Base-by-base conservation (phyloP, 2,797 vertebrate genomes). In the Limnodromus scolopaceus region DNA sequence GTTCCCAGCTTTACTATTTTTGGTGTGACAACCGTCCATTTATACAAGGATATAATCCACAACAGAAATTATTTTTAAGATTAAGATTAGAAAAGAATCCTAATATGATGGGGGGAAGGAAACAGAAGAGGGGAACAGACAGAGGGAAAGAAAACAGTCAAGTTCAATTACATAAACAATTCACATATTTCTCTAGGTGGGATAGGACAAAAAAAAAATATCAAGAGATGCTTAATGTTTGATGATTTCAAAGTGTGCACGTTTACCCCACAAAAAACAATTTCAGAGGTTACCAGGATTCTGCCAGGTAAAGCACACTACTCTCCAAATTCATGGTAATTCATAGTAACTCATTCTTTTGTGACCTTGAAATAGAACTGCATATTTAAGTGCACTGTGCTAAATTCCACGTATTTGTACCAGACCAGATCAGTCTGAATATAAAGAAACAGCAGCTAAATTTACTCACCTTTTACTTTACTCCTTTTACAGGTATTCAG, bases 391-490 rank as follows among this genome's bases (percentile, higher is more conserved):
- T 12, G 20, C 3, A 10, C 10, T 30, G 27, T 27, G 75, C 14
- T 54, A 32, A 92, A 84, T 77, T 68, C 64, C 11, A 53, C 2
- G 0, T 27, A 72, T 48, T 45, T 51, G n/a, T 41, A 72, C 54
- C 22, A 32, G 27, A 72, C 43, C 46, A 68, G 41, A 78, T 49
- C n/a, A 88, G 28, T 55, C 51, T 46, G 25, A 71, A 22, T 28
- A 57, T 1, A 6, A 88, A 55, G 34, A 74, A 89, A 71, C 8
- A 68, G 25, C 10, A 84, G 53, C 8, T 78, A 34, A 70, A 84
- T 76, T 43, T 65, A 97, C 97, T 85, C 51, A 98, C 97, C 97
- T 98, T 98, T 98, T 84, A 72, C 81, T 53, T 95, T 93, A 89
- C 95, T 97, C 89, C 57, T 86, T 36, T 91, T 82, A 79, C 55